phyloP scores from a whole-genome alignment of 37 sponge, comb jelly and placozoan genomes.

The Hexactinellida sp. region DNA sequence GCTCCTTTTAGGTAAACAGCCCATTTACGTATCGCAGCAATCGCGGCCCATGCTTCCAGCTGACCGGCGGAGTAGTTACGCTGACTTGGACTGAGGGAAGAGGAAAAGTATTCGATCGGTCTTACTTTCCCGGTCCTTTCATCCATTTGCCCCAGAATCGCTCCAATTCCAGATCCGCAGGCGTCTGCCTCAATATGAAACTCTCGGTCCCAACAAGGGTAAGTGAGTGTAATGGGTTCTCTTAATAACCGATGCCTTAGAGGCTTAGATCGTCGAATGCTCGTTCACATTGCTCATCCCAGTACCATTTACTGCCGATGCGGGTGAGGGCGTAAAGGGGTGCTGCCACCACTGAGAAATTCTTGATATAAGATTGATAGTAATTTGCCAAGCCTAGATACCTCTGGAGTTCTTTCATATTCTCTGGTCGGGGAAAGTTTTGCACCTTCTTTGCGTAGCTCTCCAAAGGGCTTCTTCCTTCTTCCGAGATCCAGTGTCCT shows the following conservation, averaged over 20 bases:
- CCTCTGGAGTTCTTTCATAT: constrained; percentile 5
- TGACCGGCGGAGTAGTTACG: neutral
- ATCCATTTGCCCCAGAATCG: neutral
- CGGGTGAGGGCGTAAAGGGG: neutral
- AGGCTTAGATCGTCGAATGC: neutral
- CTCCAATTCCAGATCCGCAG: neutral
- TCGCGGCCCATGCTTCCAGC: neutral
- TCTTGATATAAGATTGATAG: neutral
- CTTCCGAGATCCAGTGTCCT: neutral
- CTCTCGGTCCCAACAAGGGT: neutral
- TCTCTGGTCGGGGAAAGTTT: neutral
- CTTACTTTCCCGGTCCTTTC: neutral
- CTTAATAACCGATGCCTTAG: constrained; percentile 5
- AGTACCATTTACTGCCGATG: neutral
- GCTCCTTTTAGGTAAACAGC: constrained; percentile 5
- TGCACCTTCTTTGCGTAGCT: neutral
- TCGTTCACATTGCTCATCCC: neutral
- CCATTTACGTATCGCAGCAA: neutral
- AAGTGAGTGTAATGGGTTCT: neutral
- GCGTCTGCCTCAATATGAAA: neutral
- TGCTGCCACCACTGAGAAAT: constrained; percentile 6
- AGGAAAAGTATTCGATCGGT: neutral
- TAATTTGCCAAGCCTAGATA: neutral
- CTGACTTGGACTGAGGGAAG: neutral
- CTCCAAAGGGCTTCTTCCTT: neutral